A percentile compares a stretch with the other conserved stretches of the same genome.
Evolutionary conservation across 2,888 invertebrate species (phyloP).

Genomic region (Heterodera filipjevi): DNA sequence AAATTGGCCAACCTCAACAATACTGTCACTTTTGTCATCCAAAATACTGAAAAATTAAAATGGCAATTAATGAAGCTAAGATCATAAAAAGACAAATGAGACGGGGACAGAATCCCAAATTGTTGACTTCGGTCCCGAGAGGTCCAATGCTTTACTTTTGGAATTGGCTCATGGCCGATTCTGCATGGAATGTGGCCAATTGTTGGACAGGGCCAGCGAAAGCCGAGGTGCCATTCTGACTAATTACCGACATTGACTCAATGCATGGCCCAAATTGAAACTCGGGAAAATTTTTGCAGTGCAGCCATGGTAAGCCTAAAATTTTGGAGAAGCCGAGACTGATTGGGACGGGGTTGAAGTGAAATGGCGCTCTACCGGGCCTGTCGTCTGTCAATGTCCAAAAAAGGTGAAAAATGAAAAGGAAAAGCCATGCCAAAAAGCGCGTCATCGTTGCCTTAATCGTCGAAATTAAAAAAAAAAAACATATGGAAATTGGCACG

Average conservation of each 20-base stretch:
- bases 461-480: constrained; percentile 43
- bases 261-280: constrained; percentile 49
- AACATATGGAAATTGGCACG: background rate
- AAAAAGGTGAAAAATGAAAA: constrained; percentile 59
- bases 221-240: constrained; percentile 12
- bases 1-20: constrained; percentile 57
- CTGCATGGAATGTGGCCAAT: constrained; percentile 50
- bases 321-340: background rate
- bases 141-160: constrained; percentile 52
- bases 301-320: constrained; percentile 62
- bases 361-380: constrained; percentile 35
- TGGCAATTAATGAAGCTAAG: background rate
- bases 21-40: constrained; percentile 54
- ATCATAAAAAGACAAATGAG: background rate
- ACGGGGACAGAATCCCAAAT: no score
- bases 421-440: constrained; percentile 55
- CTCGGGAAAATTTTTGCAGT: constrained; percentile 60
- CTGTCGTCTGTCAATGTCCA: constrained; percentile 54
- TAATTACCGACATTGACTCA: constrained; percentile 55
- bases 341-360: no score
- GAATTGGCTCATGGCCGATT: constrained; percentile 60
- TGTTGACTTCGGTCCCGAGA: no score
- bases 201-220: constrained; percentile 24
- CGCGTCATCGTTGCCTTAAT: constrained; percentile 49
- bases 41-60: constrained; percentile 43